Evolutionary conservation across 2,797 vertebrate genomes (phyloP), one percentile per base, ranked within the genome.

Genomic region (Tragelaphus eurycerus): DNA sequence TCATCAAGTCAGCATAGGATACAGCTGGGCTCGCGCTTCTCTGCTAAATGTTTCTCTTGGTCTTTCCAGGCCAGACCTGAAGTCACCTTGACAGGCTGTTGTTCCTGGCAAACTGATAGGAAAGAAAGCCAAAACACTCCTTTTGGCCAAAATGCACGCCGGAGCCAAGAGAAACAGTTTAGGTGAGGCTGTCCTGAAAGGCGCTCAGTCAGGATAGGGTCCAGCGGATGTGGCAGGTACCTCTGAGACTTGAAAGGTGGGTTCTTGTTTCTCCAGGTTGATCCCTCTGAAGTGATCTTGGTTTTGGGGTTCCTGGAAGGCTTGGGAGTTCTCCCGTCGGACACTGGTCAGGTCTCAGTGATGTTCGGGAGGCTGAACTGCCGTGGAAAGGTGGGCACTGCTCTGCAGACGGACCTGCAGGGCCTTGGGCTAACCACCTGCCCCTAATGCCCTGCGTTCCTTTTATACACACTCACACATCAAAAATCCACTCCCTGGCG

Each of bases 101-200:
- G 98, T 98, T 98, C 7, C 97, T 98, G 98, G 98, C 98, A 97
- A 92, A 96, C 71, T 43, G 96, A 94, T 98, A 98, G 95, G 90
- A 98, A 91, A 97, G 86, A 90, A 97, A 98, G 97, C 98, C 98
- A 98, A 97, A 98, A 97, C 97, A 97, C 95, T 98, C 97, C 97
- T 98, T 98, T 94, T 76, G 98, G 98, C 96, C 98, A 97, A 97
- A 98, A 98, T 90, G 96, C 90, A 95, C 29, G 67, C 79, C 46
- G 84, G 97, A 90, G 98, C 98, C 98, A 98, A 98, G 96, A 98
- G 90, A 98, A 98, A 97, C 89, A 83, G 78, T 96, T 92, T 81
- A 98, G 96, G 87, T 86, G 79, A 97, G 67, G 92, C 98, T 87
- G 86, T 96, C 98, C 98, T 97, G 82, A 96, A 97, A 97, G 94